Conservation (phyloP, 2,888 invertebrate species). For the Drosophila merina region DNA sequence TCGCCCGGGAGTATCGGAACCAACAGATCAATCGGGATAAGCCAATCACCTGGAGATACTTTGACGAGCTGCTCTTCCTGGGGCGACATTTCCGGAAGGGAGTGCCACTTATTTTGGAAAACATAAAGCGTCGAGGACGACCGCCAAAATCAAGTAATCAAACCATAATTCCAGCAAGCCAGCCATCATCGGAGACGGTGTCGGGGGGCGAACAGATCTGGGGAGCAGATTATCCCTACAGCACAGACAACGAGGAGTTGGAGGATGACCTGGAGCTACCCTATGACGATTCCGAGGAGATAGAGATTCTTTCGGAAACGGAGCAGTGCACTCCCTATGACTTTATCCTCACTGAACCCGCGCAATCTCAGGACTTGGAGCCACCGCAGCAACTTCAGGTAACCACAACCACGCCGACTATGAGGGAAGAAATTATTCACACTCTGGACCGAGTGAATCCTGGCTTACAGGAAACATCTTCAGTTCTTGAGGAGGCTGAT, state of each 20-base stretch:
- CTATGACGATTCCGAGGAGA: constrained; percentile 52
- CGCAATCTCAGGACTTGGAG: constrained; percentile 20
- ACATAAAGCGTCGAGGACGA: constrained; percentile 64
- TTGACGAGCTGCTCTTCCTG: constrained; percentile 73
- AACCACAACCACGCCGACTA: constrained; percentile 30
- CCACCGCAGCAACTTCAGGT: constrained; percentile 50
- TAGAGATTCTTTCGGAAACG: constrained; percentile 58
- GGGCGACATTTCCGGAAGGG: constrained; percentile 77
- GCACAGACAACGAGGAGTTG: constrained; percentile 61
- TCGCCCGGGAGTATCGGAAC: constrained; percentile 78
- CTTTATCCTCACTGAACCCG: constrained; percentile 54
- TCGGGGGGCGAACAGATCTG: constrained; percentile 66
- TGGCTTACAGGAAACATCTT: neutral
- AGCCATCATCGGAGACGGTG: constrained; percentile 22
- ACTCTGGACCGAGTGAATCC: neutral
- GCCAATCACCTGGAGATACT: constrained; percentile 76
- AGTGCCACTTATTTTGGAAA: constrained; percentile 63
- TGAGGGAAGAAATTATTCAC: constrained; percentile 11
- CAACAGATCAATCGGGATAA: constrained; percentile 64
- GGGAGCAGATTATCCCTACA: constrained; percentile 72
- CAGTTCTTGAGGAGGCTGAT: neutral
- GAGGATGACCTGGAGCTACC: constrained; percentile 53
- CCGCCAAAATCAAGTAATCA: constrained; percentile 53
- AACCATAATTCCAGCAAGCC: neutral
- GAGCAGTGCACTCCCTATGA: constrained; percentile 47